These are phyloP conservation scores for Setophaga petechia DNA, from an alignment of 2,113 vertebrate species.

Conservation along the genomic window DNA sequence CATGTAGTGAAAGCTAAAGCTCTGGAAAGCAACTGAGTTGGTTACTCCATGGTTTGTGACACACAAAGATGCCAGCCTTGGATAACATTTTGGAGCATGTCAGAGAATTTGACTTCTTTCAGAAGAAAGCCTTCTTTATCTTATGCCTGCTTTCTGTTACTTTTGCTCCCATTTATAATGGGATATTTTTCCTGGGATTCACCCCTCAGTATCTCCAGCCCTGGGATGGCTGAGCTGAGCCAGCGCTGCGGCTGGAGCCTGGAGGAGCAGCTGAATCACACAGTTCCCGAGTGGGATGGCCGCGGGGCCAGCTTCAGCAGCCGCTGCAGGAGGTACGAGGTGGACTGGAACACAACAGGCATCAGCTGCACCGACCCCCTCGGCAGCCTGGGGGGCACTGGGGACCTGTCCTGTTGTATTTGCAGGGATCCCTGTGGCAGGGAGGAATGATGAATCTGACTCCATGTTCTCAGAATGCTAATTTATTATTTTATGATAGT, in stretches of 20 bases:
- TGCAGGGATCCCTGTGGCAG: no score
- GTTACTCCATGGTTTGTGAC: neutral
- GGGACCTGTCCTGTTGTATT: neutral
- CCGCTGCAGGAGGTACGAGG: slow-evolving; percentile 72
- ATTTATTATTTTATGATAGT: no score
- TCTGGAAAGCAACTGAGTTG: neutral
- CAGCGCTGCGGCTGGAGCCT: slow-evolving; percentile 68
- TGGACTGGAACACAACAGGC: slow-evolving; percentile 74
- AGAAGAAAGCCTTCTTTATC: neutral
- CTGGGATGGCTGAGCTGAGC: neutral
- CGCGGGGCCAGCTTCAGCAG: neutral
- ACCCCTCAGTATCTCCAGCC: no score
- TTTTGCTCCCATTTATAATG: neutral
- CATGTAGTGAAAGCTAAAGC: neutral
- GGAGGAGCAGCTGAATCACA: slow-evolving; percentile 72
- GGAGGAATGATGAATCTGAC: no score
- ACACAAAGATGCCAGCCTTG: neutral
- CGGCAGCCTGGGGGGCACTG: neutral
- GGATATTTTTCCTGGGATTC: neutral
- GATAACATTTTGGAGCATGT: neutral
- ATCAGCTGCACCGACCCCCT: slow-evolving; percentile 66
- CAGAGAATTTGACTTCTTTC: neutral
- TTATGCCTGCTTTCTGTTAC: neutral
- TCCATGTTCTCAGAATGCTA: no score
- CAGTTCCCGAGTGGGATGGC: slow-evolving; percentile 26